A percentile compares a stretch with the other conserved stretches of the same genome.
Conservation (phyloP, 2,888 invertebrate genomes). For the Drosophila nr. fundita region DNA sequence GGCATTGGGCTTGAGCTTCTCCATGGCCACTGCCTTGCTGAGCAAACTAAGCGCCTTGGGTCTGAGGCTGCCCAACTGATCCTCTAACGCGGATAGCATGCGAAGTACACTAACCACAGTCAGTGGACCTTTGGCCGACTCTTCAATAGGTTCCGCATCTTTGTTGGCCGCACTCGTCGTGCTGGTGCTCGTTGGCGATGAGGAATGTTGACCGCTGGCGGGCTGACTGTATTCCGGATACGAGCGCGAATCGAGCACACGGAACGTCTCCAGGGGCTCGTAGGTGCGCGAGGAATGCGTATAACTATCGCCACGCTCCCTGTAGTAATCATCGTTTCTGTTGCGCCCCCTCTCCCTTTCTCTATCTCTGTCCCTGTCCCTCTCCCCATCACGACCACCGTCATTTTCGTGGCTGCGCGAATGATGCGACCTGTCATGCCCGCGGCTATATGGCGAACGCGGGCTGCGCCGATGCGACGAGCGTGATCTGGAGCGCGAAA, state of each 20-base stretch:
- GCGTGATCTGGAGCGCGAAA: slow-evolving; percentile 46
- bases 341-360: slow-evolving; percentile 14
- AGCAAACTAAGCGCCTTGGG: slow-evolving; percentile 91
- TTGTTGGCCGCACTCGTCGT: slow-evolving; percentile 15
- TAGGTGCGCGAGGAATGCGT: slow-evolving; percentile 57
- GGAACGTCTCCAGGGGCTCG: slow-evolving; percentile 64
- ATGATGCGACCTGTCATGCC: slow-evolving; percentile 40
- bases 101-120: slow-evolving; percentile 89
- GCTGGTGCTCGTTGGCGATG: slow-evolving; percentile 31
- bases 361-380: slow-evolving; percentile 2
- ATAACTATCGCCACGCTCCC: slow-evolving; percentile 36
- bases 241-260: slow-evolving; percentile 80
- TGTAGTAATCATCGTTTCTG: slow-evolving; percentile 26
- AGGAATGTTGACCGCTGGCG: slow-evolving; percentile 35
- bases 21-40: slow-evolving; percentile 91
- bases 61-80: slow-evolving; percentile 92
- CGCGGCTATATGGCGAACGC: slow-evolving; percentile 52
- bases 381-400: slow-evolving; percentile 7
- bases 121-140: slow-evolving; percentile 85
- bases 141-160: slow-evolving; percentile 55
- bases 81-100: slow-evolving; percentile 92
- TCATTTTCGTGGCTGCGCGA: slow-evolving; percentile 46
- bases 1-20: slow-evolving; percentile 90
- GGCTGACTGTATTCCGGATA: slow-evolving; percentile 83
- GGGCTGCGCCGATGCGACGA: slow-evolving; percentile 54